A percentile compares a stretch with the other conserved stretches of the same genome.
Conservation (phyloP, 2,888 invertebrate species). For the Nipponacmea schrenckii region DNA sequence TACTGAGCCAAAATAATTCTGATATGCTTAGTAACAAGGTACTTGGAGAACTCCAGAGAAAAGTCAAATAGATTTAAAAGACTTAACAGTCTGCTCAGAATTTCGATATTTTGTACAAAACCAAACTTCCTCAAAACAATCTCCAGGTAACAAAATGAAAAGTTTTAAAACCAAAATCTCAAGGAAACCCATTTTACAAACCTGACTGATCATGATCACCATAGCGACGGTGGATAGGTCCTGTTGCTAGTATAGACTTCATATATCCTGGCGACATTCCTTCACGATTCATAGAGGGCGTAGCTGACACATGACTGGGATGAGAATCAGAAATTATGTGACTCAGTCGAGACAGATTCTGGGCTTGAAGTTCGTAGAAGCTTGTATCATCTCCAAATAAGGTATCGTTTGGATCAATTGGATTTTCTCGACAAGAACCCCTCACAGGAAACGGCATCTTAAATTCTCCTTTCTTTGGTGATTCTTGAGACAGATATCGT, state of each 20-base stretch:
- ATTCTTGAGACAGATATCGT: slow-evolving; percentile 39
- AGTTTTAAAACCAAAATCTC: no score
- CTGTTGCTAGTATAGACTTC: slow-evolving; percentile 23
- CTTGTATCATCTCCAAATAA: slow-evolving; percentile 3
- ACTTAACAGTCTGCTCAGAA: no score
- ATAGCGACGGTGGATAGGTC: slow-evolving; percentile 9
- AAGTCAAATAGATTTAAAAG: no score
- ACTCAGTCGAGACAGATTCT: slow-evolving; percentile 15
- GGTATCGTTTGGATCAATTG: slow-evolving; percentile 12
- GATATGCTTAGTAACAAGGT: no score
- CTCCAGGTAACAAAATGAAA: no score
- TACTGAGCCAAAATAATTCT: no score
- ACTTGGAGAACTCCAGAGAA: no score
- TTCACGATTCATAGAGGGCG: not conserved
- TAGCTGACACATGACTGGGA: slow-evolving; percentile 3
- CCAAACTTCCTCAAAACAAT: no score
- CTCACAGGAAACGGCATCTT: not conserved
- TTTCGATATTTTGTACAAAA: no score
- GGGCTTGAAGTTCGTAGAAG: slow-evolving; percentile 15
- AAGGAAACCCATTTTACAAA: no score
- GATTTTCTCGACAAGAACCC: not conserved
- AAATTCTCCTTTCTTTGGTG: slow-evolving; percentile 15
- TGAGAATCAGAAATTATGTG: not conserved
- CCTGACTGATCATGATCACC: not conserved
- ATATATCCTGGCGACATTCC: slow-evolving; percentile 21